phyloP scores from a whole-genome alignment of 64 coral and sea anemone species.

The Dendrophyllia cribrosa region DNA sequence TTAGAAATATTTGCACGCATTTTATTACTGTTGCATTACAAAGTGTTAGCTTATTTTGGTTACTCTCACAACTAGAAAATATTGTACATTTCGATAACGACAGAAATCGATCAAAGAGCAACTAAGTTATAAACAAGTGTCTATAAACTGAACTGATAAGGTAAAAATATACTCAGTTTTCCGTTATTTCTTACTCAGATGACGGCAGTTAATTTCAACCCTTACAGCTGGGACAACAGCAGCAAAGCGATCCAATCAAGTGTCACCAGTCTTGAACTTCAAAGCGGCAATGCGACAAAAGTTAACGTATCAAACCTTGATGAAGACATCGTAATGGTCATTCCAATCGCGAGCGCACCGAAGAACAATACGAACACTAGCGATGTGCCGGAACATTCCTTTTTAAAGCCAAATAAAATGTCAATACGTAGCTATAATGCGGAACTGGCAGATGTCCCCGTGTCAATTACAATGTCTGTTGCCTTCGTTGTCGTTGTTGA shows the following conservation, averaged over 20 bases:
- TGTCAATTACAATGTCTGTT: conserved; percentile 33
- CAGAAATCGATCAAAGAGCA: too few relatives aligned
- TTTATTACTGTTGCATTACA: too few relatives aligned
- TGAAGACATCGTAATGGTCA: conserved; percentile 47
- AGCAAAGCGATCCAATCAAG: conserved; percentile 42
- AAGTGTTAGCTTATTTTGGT: too few relatives aligned
- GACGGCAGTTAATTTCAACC: conserved; percentile 23
- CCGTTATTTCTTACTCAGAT: background rate
- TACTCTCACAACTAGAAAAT: too few relatives aligned
- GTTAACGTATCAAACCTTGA: conserved; percentile 51
- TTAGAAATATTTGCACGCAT: too few relatives aligned
- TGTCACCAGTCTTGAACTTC: conserved; percentile 40
- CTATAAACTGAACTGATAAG: too few relatives aligned
- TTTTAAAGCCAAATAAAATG: conserved; percentile 52
- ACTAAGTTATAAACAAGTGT: too few relatives aligned
- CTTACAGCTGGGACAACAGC: conserved; percentile 49
- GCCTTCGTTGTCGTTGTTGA: background rate
- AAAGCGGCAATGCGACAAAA: background rate
- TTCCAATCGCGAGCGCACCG: conserved; percentile 27
- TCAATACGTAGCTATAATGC: conserved; percentile 57
- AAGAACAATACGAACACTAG: background rate
- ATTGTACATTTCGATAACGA: too few relatives aligned
- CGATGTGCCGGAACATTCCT: background rate
- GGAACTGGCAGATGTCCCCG: background rate
- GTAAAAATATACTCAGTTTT: too few relatives aligned